Conservation (phyloP, 1,140 invertebrate species). For the Patella vulgata region DNA sequence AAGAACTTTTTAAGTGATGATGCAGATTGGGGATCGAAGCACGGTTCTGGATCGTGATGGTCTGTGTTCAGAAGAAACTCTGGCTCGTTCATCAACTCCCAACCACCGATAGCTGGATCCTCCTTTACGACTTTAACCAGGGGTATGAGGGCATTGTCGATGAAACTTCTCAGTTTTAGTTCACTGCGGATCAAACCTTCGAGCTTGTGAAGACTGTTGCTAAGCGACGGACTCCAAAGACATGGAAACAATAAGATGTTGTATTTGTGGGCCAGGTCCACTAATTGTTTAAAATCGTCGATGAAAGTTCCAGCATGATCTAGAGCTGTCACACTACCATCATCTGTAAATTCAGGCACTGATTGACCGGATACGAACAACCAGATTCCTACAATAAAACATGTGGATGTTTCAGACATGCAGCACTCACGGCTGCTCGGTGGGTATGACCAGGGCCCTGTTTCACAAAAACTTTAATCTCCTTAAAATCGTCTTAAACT, state of each 20-base stretch:
- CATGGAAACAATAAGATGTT: constrained; percentile 60
- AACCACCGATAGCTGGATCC: constrained; percentile 62
- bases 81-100: constrained; percentile 66
- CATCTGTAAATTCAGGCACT: constrained; percentile 48
- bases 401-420: too few relatives aligned
- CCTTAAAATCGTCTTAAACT: too few relatives aligned
- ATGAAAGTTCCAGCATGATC: constrained; percentile 41
- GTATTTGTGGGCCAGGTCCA: constrained; percentile 27
- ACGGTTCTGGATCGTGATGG: constrained; percentile 48
- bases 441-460: too few relatives aligned
- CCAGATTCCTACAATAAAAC: constrained; percentile 61
- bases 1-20: too few relatives aligned
- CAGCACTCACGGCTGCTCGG: too few relatives aligned
- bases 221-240: constrained; percentile 66
- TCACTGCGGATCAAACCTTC: constrained; percentile 60
- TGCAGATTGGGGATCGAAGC: too few relatives aligned
- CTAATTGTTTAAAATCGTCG: constrained; percentile 39
- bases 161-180: constrained; percentile 61
- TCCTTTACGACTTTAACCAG: constrained; percentile 54
- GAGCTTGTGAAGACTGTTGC: constrained; percentile 17
- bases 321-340: constrained; percentile 36
- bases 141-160: constrained; percentile 59
- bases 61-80: constrained; percentile 60
- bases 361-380: constrained; percentile 65
- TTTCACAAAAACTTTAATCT: too few relatives aligned